A percentile compares a stretch with the other conserved stretches of the same genome.
Conservation (phyloP, 1,140 invertebrate species). For the Agrilus planipennis region DNA sequence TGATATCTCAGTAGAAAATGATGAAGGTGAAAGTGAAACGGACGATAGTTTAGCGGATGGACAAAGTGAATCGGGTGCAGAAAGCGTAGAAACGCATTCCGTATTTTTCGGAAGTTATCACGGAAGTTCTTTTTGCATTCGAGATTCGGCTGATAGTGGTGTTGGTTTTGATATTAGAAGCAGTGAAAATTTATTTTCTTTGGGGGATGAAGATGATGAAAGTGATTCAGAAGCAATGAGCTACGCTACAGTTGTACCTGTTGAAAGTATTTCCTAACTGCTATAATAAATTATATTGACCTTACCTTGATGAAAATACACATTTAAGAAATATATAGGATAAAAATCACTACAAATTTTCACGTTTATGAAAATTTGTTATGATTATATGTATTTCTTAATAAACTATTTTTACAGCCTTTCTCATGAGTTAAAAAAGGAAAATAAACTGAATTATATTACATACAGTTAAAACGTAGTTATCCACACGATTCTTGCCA, state of each 20-base stretch:
- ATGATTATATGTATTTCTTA: too few relatives aligned
- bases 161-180: slow-evolving; percentile 16
- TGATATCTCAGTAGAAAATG: slow-evolving; percentile 28
- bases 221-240: slow-evolving; percentile 8
- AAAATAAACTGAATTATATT: too few relatives aligned
- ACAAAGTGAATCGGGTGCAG: slow-evolving; percentile 70
- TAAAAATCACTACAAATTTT: too few relatives aligned
- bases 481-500: too few relatives aligned
- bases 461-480: too few relatives aligned
- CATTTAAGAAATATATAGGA: too few relatives aligned
- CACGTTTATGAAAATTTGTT: too few relatives aligned
- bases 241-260: slow-evolving; percentile 8
- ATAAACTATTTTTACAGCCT: too few relatives aligned
- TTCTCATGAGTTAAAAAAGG: too few relatives aligned
- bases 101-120: slow-evolving; percentile 61
- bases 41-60: slow-evolving; percentile 61
- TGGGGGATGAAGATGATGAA: slow-evolving; percentile 6
- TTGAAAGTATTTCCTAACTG: too few relatives aligned
- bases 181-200: slow-evolving; percentile 6
- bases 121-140: slow-evolving; percentile 30
- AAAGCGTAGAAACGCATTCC: slow-evolving; percentile 72
- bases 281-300: too few relatives aligned
- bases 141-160: slow-evolving; percentile 19
- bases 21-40: slow-evolving; percentile 49
- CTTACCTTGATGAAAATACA: too few relatives aligned